Conservation (phyloP, 2,888 invertebrate species). For the Hirtodrosophila trivittata region DNA sequence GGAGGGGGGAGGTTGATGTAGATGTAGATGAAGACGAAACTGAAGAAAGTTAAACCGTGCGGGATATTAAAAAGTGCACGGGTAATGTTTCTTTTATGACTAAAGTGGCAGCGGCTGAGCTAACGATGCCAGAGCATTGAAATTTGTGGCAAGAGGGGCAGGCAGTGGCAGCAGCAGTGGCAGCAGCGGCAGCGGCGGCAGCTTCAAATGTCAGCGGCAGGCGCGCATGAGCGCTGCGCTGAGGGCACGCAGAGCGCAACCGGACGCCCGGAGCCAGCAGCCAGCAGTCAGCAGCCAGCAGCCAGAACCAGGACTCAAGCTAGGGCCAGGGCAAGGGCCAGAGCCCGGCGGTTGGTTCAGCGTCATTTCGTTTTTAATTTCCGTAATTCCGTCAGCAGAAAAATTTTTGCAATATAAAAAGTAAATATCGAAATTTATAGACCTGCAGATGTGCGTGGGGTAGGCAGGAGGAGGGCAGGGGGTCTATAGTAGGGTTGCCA, state of each 20-base stretch:
- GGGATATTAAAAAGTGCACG: slow-evolving; percentile 83
- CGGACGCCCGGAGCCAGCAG: too few relatives aligned
- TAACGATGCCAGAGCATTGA: slow-evolving; percentile 6
- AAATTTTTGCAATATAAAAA: slow-evolving; percentile 84
- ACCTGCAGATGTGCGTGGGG: slow-evolving; percentile 75
- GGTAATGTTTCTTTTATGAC: slow-evolving; percentile 76
- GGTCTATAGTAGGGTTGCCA: slow-evolving; percentile 24
- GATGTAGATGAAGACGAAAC: neutral
- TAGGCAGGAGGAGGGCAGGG: neutral
- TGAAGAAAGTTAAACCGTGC: slow-evolving; percentile 80
- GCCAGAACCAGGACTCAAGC: neutral
- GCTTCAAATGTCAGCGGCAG: slow-evolving; percentile 66
- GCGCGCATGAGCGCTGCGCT: slow-evolving; percentile 67
- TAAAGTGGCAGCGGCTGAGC: slow-evolving; percentile 69
- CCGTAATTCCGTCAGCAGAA: slow-evolving; percentile 84
- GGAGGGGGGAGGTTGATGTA: neutral
- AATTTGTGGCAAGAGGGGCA: slow-evolving; percentile 1
- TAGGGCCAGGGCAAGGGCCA: neutral
- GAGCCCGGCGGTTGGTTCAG: slow-evolving; percentile 59
- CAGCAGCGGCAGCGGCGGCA: neutral
- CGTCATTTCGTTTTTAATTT: slow-evolving; percentile 84
- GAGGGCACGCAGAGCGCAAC: neutral
- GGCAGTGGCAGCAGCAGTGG: neutral
- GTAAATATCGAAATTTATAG: slow-evolving; percentile 84
- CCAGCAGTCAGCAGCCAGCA: too few relatives aligned